phyloP scores from a whole-genome alignment of 2,888 invertebrate genomes.

The Drosophila heteroneura region DNA sequence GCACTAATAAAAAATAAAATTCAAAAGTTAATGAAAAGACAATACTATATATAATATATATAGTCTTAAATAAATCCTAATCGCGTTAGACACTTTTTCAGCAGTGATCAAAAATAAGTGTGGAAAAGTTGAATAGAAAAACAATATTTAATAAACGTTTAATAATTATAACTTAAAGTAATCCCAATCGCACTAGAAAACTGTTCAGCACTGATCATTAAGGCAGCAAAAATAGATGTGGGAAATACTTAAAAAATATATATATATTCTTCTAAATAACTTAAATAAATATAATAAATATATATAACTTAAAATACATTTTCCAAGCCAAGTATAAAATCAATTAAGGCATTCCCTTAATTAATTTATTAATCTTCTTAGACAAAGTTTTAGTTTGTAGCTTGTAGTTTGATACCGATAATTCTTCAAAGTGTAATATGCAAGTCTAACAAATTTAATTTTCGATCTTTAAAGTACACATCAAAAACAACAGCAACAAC shows the following conservation, averaged over 20 bases:
- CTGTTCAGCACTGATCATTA: neutral
- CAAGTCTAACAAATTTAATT: conserved; percentile 35
- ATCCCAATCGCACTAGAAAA: too few species aligned
- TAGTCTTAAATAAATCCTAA: neutral
- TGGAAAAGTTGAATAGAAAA: neutral
- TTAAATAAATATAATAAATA: neutral
- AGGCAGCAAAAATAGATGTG: too few species aligned
- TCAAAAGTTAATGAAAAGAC: neutral
- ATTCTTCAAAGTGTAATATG: neutral
- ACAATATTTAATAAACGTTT: neutral
- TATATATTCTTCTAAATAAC: neutral
- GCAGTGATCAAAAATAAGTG: neutral
- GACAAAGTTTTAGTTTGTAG: neutral
- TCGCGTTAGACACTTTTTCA: neutral
- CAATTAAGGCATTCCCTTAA: neutral
- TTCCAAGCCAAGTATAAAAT: neutral
- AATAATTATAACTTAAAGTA: too few species aligned
- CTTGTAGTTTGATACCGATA: neutral
- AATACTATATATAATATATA: neutral
- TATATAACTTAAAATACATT: neutral
- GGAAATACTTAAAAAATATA: neutral
- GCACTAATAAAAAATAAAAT: neutral
- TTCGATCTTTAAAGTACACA: conserved; percentile 54
- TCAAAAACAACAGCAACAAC: conserved; percentile 65
- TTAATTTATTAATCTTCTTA: neutral